Conservation (phyloP, 2,888 invertebrate species). For the Rosalia funebris region DNA sequence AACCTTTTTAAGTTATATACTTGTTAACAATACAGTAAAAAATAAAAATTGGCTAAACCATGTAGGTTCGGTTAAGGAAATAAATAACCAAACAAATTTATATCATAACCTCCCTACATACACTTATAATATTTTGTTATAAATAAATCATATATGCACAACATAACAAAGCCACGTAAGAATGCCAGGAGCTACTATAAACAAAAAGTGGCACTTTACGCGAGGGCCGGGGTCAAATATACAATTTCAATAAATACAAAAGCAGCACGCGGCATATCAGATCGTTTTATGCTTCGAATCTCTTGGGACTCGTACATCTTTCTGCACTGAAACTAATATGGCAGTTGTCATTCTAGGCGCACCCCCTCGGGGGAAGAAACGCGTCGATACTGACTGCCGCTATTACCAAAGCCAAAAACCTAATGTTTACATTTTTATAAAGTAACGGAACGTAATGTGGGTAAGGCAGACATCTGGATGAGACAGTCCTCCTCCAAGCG, state of each 20-base stretch:
- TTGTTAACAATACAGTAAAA: constrained; percentile 24
- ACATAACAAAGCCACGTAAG: constrained; percentile 31
- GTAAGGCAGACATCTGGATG: constrained; percentile 57
- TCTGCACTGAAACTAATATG: constrained; percentile 64
- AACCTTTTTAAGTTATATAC: constrained; percentile 18
- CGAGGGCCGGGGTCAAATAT: constrained; percentile 4
- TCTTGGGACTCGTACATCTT: constrained; percentile 25
- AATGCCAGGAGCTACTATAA: constrained; percentile 11
- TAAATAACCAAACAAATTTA: constrained; percentile 31
- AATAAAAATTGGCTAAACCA: constrained; percentile 25
- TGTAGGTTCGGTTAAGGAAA: constrained; percentile 27
- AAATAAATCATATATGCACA: constrained; percentile 37
- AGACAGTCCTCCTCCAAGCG: constrained; percentile 59
- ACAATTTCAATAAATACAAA: constrained; percentile 36
- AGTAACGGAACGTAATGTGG: constrained; percentile 59
- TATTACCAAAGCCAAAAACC: constrained; percentile 36
- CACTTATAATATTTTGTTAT: constrained; percentile 30
- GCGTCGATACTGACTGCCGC: constrained; percentile 38
- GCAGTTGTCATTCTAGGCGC: constrained; percentile 51
- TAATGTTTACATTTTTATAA: constrained; percentile 52
- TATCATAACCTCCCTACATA: constrained; percentile 30
- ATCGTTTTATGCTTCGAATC: constrained; percentile 29
- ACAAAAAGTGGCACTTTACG: constrained; percentile 11
- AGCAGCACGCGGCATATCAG: constrained; percentile 37
- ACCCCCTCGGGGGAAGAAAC: constrained; percentile 12